phyloP scores from a whole-genome alignment of 2,113 vertebrate genomes.

The Misgurnus mizolepis region DNA sequence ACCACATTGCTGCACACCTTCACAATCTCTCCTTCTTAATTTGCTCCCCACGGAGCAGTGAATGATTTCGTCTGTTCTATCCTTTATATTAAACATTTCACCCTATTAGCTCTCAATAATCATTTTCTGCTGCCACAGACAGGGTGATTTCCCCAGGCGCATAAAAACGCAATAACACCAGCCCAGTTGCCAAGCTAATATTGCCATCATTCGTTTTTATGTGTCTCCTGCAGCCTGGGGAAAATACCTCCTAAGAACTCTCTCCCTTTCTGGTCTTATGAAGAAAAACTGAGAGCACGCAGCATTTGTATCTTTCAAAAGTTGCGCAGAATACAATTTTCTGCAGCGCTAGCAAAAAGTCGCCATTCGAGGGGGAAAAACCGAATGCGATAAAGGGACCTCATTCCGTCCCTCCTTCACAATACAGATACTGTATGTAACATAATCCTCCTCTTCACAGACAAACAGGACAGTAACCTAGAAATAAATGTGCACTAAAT shows the following conservation, averaged over 20 bases:
- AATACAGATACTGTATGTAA: constrained; percentile 14
- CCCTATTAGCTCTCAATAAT: constrained; percentile 90
- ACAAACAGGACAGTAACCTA: constrained; percentile 1
- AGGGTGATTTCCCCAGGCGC: constrained; percentile 92
- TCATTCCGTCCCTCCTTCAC: constrained; percentile 14
- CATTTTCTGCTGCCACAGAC: constrained; percentile 78
- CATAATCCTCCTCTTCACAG: constrained; percentile 25
- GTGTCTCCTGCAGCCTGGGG: constrained; percentile 62
- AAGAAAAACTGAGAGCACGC: constrained; percentile 50
- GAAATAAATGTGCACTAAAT: constrained; percentile 13
- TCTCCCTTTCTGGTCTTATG: constrained; percentile 41
- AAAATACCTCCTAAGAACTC: constrained; percentile 63
- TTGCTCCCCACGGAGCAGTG: constrained; percentile 80
- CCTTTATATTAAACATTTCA: constrained; percentile 86
- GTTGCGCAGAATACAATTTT: constrained; percentile 63
- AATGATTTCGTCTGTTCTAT: constrained; percentile 77
- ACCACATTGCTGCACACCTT: constrained; percentile 79
- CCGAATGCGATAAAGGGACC: constrained; percentile 3
- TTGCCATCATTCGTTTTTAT: constrained; percentile 74
- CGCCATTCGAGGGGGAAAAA: constrained; percentile 34
- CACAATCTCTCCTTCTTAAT: constrained; percentile 81
- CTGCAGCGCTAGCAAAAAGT: constrained; percentile 57
- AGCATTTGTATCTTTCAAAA: constrained; percentile 68
- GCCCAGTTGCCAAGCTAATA: constrained; percentile 76
- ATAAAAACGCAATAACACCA: constrained; percentile 78